Conservation (phyloP, 1,140 invertebrate species). For the Parasteatoda tepidariorum region DNA sequence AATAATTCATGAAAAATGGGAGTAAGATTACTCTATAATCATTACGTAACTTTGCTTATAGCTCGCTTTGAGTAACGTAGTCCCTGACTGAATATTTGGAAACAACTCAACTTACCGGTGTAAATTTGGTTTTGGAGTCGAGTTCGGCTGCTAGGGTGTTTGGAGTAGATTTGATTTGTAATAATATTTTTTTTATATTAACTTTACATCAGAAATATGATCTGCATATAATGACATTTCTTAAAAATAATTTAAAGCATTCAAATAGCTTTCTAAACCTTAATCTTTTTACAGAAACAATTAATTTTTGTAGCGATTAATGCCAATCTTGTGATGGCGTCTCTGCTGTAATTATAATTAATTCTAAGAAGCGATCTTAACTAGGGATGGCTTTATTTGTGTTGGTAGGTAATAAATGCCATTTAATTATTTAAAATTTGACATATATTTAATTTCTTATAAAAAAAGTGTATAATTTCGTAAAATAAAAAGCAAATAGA, state of each 20-base stretch:
- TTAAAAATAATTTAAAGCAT: no score
- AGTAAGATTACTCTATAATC: no score
- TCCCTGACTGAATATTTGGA: no score
- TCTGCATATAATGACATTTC: no score
- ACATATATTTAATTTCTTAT: neutral
- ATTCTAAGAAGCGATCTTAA: neutral
- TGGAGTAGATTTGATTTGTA: slow-evolving; percentile 2
- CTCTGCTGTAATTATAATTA: slow-evolving; percentile 25
- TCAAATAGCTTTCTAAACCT: no score
- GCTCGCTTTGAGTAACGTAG: no score
- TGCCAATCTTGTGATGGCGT: slow-evolving; percentile 32
- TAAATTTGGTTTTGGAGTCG: neutral
- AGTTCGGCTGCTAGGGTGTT: slow-evolving; percentile 49
- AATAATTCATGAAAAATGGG: no score
- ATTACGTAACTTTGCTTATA: no score
- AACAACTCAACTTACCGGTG: slow-evolving; percentile 35
- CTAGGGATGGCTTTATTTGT: neutral
- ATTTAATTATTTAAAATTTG: neutral
- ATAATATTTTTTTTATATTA: neutral
- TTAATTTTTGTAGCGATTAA: neutral
- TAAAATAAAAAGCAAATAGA: no score
- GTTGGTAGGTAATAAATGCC: neutral
- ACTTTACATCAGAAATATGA: no score
- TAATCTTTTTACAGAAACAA: neutral
- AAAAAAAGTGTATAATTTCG: no score